Evolutionary conservation across 1,140 invertebrate genomes (phyloP).

Genomic region (Scaptodrosophila lebanonensis): DNA sequence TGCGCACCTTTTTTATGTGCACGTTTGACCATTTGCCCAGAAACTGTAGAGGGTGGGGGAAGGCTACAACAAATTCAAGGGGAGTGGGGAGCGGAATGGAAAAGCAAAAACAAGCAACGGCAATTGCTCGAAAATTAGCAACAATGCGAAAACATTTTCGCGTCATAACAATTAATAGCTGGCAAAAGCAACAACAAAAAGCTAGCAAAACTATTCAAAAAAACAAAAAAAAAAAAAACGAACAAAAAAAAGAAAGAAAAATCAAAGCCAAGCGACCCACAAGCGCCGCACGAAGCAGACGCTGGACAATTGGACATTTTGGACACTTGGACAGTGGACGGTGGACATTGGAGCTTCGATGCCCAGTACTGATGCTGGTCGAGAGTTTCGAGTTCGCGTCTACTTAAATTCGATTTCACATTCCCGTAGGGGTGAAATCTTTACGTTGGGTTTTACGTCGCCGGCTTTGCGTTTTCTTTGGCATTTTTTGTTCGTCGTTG

Average conservation of each 20-base stretch:
- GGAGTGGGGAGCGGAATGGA: too few relatives aligned
- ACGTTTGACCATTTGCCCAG: slow-evolving; percentile 32
- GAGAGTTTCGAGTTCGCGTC: slow-evolving; percentile 17
- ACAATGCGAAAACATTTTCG: slow-evolving; percentile 61
- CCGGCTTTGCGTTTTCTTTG: slow-evolving; percentile 27
- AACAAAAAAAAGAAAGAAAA: not conserved
- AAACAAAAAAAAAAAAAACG: slow-evolving; percentile 2
- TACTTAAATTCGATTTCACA: slow-evolving; percentile 67
- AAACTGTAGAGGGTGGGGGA: slow-evolving; percentile 25
- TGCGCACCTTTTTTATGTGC: slow-evolving; percentile 48
- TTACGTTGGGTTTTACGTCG: slow-evolving; percentile 30
- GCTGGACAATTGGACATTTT: slow-evolving; percentile 16
- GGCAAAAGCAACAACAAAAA: slow-evolving; percentile 21
- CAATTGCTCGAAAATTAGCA: slow-evolving; percentile 55
- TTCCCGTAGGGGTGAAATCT: slow-evolving; percentile 75
- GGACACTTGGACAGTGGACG: not conserved
- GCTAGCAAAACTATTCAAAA: not conserved
- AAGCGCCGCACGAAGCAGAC: not conserved
- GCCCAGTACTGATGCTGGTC: not conserved
- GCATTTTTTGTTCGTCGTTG: slow-evolving; percentile 23
- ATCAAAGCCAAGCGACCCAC: slow-evolving; percentile 8
- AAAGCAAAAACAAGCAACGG: slow-evolving; percentile 12
- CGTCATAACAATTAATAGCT: slow-evolving; percentile 67
- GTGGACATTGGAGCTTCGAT: not conserved
- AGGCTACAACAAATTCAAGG: too few relatives aligned